Base-by-base conservation (phyloP, 2,797 vertebrate genomes). In the Melanotaenia trifasciata region DNA sequence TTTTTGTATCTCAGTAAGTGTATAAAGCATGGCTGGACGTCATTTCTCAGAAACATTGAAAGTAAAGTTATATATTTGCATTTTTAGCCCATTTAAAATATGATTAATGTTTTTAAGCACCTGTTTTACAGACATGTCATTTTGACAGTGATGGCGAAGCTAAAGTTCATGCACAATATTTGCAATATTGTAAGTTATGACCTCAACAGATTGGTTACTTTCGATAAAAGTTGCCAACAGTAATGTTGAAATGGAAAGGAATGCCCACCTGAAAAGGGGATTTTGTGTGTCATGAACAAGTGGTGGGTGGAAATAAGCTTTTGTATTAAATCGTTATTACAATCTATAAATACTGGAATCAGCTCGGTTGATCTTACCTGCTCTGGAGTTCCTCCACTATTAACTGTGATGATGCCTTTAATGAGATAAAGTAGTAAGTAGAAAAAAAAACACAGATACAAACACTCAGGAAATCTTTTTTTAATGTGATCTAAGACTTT, bases 351-450 rank as follows among this genome's bases (percentile, higher is more conserved):
- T 22, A 60, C 0, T 24, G 7, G 28, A 66, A 43, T 56, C 18
- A 69, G 36, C 20, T 54, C 65, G 1, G 76, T 5, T 73, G 64
- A 56, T 82, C 97, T 96, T 95, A 99, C 98, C 92, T 94, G 93
- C 84, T 95, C 84, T 96, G 96, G 40, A 99, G 94, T 71, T 97
- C 96, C 84, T 97, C 96, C 79, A 98, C 89, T 77, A 93, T 62
- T 1, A 93, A 94, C 0, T 95, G 94, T 73, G 96, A 96, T 43
- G 95, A 94, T 79, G 94, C 93, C 97, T 99, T 89, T 26, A 81
- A 72, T 72, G 12, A 62, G 4, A 47, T 56, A 69, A 80, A 69
- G 58, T 59, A 30, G 63, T 6, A 40, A 58, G 71, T 79, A 0
- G 50, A 35, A 64, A 51, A 33, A n/a, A 83, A 1, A 66, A 30